Conservation (phyloP, 2,888 invertebrate species). For the Agrochola lychnidis region DNA sequence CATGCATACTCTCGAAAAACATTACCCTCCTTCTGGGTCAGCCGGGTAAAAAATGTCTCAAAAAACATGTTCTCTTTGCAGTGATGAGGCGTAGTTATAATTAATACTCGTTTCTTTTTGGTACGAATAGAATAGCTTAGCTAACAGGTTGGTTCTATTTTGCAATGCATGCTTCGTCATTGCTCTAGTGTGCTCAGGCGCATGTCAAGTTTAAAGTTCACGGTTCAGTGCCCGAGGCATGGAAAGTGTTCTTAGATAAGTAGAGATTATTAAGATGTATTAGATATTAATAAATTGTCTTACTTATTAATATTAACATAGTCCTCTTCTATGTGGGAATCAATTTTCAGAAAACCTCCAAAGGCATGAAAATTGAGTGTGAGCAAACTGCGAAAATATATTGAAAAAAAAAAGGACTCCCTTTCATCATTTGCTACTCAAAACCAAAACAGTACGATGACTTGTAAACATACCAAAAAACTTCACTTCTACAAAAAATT, state of each 20-base stretch:
- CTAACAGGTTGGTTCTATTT: background rate
- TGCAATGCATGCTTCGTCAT: background rate
- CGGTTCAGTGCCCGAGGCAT: background rate
- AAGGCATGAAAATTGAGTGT: background rate
- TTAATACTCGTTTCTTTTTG: background rate
- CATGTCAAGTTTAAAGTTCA: background rate
- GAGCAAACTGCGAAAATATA: background rate
- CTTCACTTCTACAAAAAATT: slow-evolving; percentile 44
- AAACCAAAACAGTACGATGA: slow-evolving; percentile 12
- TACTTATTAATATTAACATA: background rate
- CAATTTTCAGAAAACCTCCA: background rate
- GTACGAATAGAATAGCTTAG: background rate
- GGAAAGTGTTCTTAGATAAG: background rate
- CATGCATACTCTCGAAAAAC: no score
- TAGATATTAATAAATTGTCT: background rate
- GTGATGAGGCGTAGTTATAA: background rate
- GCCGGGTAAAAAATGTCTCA: background rate
- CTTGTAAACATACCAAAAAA: slow-evolving; percentile 1
- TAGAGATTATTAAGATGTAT: background rate
- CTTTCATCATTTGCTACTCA: background rate
- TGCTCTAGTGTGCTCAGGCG: background rate
- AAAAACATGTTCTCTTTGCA: background rate
- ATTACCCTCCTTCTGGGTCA: no score
- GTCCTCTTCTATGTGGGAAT: background rate
- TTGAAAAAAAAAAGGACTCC: background rate